Base-by-base conservation (phyloP, 2,888 invertebrate genomes). In the Tipula lateralis region DNA sequence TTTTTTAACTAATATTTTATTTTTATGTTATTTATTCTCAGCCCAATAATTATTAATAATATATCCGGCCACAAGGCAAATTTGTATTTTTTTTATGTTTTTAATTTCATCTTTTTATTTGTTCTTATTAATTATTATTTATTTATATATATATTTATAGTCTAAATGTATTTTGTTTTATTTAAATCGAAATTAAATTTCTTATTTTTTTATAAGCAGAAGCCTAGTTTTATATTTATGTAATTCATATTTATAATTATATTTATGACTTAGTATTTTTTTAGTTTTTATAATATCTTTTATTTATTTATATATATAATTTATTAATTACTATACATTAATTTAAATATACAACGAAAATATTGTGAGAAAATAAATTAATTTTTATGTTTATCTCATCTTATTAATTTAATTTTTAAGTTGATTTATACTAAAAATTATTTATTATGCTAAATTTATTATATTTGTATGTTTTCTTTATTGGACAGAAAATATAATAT, bases 21-120 rank as follows among this genome's bases (percentile, higher is more conserved):
- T 30, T 82, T 82, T 82, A 2, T 7, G 30, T 30, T 30, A 82
- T 30, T 82, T 29, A 30, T 82, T 83, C 83, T 83, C 83, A 83
- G 83, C 83, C 83, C 83, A 83, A 83, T 83, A 36, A 83, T 83
- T 83, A 83, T 36, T 82, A 83, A 83, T 34, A 83, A 83, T 83
- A 83, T 34, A 34, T 34, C 34, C 34, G 83, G 83, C 83, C 83
- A 83, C 83, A 83, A 83, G 83, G 83, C 83, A 83, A 34, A 83
- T 83, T 83, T 83, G 83, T 34, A 34, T 83, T 83, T 34, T 82
- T 82, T 83, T 32, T 83, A 34, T 83, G 30, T 34, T 83, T 34
- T 83, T 82, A 12, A 30, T 83, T 83, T 83, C 16, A 83, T 30
- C 32, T 29, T 16, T 83, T 83, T 12, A 34, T 19, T 34, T 83